Evolutionary conservation across 2,888 invertebrate genomes (phyloP), one percentile per base, ranked within the genome.

Genomic region (Yponomeuta plumbellus): DNA sequence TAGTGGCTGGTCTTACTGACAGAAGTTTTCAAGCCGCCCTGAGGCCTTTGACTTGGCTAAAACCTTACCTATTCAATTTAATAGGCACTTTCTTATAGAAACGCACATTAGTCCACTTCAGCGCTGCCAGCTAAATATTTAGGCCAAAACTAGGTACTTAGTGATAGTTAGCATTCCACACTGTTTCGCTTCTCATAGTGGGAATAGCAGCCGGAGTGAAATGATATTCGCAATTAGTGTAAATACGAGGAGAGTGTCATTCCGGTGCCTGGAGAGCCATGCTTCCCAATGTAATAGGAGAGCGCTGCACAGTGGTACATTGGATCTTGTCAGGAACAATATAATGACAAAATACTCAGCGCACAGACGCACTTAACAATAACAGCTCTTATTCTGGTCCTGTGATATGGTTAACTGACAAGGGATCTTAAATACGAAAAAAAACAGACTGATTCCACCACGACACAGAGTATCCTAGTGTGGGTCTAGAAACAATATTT

Each of bases 151-250:
- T 17, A n/a, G n/a, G n/a, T n/a, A 17, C 44, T 52, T 17, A 52
- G 44, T 17, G 13, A 8, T 34, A 17, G 44, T 17, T 52, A 52
- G 44, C 44, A 52, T 52, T 52, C 44, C 44, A 52, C 44, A 52
- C 44, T 52, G 44, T 52, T 52, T 52, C 44, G 44, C 44, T 17
- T 52, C 17, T 52, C 44, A 52, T 13, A 52, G 44, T 52, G 44
- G 17, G 17, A 52, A 52, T 52, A 17, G 44, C 17, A 13, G 44
- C 13, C 44, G 44, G 44, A 52, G 44, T 52, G 44, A 52, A 52
- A 52, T 52, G 44, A 52, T 52, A 52, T 52, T 52, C 44, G 44
- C 44, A 52, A 52, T 52, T 52, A 52, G 44, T 52, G 44, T 52
- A 52, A 52, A 52, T 52, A 52, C 44, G 44, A 34, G 44, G 44